Percentiles rank a stretch among this genome's conserved stretches.
phyloP scores from a whole-genome alignment of 2,797 vertebrate species.

The Platalea minor region DNA sequence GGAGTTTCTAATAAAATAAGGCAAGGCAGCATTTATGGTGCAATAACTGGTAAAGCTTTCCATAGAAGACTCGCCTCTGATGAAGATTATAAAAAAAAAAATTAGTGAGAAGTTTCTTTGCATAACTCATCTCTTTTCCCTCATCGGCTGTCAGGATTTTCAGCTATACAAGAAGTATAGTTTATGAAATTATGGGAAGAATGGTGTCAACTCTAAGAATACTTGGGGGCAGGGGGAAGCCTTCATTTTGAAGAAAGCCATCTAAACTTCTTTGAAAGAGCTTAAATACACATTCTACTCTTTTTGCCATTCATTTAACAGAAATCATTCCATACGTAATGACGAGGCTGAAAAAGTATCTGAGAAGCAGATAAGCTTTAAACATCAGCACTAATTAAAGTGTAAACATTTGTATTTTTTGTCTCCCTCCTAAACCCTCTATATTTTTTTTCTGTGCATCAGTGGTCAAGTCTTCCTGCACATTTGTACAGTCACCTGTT shows the following conservation, averaged over 20 bases:
- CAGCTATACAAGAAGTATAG: neutral
- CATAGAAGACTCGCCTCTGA: neutral
- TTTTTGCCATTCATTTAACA: neutral
- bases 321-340: neutral
- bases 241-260: neutral
- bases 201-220: neutral
- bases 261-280: neutral
- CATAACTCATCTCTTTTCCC: neutral
- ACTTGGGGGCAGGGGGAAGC: neutral
- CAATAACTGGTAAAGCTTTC: neutral
- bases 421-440: neutral
- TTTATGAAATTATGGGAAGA: neutral
- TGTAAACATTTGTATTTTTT: neutral
- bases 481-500: neutral
- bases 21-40: neutral
- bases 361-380: neutral
- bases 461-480: neutral
- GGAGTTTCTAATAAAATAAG: neutral
- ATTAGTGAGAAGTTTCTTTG: neutral
- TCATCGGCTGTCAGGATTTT: neutral
- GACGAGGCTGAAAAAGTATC: neutral
- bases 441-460: neutral
- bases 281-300: neutral
- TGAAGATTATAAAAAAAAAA: neutral
- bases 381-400: neutral